phyloP scores from a whole-genome alignment of 2,113 vertebrate genomes.

The Cryptomyrus ogoouensis region DNA sequence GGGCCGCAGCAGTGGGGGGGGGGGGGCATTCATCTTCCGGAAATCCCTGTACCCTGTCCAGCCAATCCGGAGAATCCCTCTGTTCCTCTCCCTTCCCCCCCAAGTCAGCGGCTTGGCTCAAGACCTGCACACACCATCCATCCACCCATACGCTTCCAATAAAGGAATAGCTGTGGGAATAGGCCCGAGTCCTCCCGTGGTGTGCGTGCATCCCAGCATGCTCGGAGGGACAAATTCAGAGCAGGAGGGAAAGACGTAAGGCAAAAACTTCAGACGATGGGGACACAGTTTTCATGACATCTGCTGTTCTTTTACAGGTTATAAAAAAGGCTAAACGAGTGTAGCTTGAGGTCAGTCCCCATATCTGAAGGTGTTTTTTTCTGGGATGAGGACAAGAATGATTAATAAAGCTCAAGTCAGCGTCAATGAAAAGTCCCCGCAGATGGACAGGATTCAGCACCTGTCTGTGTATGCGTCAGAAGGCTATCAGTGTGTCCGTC shows the following conservation, averaged over 20 bases:
- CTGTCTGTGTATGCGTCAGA: not conserved
- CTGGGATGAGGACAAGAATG: not conserved
- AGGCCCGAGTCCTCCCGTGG: not conserved
- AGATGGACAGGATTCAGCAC: not conserved
- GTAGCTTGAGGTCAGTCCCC: not conserved
- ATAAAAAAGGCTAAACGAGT: not conserved
- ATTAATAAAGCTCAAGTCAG: not conserved
- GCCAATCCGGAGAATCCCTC: not conserved
- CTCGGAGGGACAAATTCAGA: not conserved
- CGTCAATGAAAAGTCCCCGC: not conserved
- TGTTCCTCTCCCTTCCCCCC: not conserved
- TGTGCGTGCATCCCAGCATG: not conserved
- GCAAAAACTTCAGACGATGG: not conserved
- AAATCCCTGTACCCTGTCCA: conserved; percentile 15
- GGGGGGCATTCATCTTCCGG: not conserved
- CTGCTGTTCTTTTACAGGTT: not conserved
- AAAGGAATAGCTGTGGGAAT: conserved; percentile 24
- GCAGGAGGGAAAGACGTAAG: not conserved
- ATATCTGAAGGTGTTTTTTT: not conserved
- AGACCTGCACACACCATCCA: conserved; percentile 21
- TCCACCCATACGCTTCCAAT: conserved; percentile 29
- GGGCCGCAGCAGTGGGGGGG: not conserved
- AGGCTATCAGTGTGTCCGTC: not conserved
- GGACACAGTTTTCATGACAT: not conserved
- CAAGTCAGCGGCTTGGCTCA: conserved; percentile 19